phyloP scores from a whole-genome alignment of 1,140 invertebrate genomes.

The Apis mellifera region DNA sequence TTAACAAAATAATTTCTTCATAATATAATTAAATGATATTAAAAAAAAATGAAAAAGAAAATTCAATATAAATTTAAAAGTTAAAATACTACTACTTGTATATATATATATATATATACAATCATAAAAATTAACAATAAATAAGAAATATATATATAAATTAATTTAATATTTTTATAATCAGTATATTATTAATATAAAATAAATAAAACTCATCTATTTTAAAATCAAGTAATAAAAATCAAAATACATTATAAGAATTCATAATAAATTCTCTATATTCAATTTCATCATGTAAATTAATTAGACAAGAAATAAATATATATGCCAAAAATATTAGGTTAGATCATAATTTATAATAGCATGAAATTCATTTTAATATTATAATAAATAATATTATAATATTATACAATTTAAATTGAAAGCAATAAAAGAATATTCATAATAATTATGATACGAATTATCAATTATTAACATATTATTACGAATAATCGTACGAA shows the following conservation, averaged over 20 bases:
- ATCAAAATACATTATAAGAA: neutral
- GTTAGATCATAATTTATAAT: neutral
- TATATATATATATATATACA: neutral
- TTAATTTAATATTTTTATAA: neutral
- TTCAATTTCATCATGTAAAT: neutral
- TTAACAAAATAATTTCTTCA: neutral
- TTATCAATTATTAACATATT: constrained; percentile 23
- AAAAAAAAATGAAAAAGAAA: neutral
- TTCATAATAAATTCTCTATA: neutral
- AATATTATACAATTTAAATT: neutral
- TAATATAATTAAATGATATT: neutral
- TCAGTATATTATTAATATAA: neutral
- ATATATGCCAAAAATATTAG: neutral
- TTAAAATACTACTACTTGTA: neutral
- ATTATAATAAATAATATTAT: neutral
- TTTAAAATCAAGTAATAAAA: neutral
- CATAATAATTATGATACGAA: neutral
- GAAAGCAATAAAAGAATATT: neutral
- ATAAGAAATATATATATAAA: neutral
- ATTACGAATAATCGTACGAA: neutral
- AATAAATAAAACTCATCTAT: neutral
- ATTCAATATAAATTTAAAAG: neutral
- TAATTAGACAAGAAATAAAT: neutral
- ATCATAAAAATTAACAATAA: neutral
- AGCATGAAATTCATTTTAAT: neutral